Base-by-base conservation (phyloP, 2,888 invertebrate species). In the Byasa hedistus region DNA sequence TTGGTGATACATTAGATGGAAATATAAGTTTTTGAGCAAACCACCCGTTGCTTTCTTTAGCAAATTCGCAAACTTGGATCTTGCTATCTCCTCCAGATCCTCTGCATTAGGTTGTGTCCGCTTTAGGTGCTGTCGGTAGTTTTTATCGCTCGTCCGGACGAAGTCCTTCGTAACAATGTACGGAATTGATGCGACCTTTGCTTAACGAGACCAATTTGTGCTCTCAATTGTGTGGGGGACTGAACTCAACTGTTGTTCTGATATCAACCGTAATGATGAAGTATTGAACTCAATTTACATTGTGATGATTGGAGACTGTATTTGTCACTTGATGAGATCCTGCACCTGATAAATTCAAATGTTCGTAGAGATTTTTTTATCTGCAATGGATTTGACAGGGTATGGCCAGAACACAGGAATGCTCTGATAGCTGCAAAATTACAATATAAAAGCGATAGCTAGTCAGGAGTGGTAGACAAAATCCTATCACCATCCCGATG, bases 101-200 rank as follows among this genome's bases (percentile, higher is more conserved):
- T 39, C 39, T 12, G 12, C 15, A 39, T 39, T 39, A 3, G 66
- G 57, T 54, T 62, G 7, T 24, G 51, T 57, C 36, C 27, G 32
- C 48, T 58, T 66, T 61, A 61, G 57, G 57, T 12, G 15, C 21
- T 21, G 51, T 12, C 23, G 52, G 17, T n/a, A 7, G 32, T 62
- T 67, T 67, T 67, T 66, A 55, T 63, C 36, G 21, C 4, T 1
- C 64, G 57, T 54, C 36, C 24, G 58, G 22, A 7, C 22, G 55
- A 62, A 57, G 54, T 51, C 59, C 63, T 56, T 60, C 59, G 66
- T 21, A 17, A 54, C 62, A 56, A 63, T 63, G 56, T 59, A 22
- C 55, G 59, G 66, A 66, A 66, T 66, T 66, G 66, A 66, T 63
- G 63, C 66, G 66, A 66, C 66, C 66, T 66, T 56, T 66, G 66